Percentiles rank a stretch among this genome's conserved stretches.
Conservation (phyloP, 2,888 invertebrate species). For the Eremobia ochroleuca region DNA sequence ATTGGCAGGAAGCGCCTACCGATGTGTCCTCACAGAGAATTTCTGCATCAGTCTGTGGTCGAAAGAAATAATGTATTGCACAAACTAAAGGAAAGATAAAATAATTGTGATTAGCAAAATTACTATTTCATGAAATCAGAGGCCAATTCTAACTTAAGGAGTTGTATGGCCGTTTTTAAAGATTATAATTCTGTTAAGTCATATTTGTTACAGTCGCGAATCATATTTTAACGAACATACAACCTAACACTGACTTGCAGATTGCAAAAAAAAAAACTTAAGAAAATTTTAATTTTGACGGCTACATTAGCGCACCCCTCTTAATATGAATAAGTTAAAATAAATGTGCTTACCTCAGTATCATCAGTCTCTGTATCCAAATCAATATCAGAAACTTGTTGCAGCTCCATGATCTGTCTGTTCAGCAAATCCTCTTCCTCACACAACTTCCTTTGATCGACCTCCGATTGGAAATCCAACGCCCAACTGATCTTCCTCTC, state of each 20-base stretch:
- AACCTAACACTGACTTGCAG: too few species aligned
- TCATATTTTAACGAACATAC: too few species aligned
- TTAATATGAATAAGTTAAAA: not conserved
- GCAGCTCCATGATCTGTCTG: slow-evolving; percentile 94
- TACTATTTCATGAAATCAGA: not conserved
- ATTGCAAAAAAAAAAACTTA: too few species aligned
- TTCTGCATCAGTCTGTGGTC: slow-evolving; percentile 92
- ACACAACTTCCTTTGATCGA: slow-evolving; percentile 93
- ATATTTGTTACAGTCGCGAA: too few species aligned
- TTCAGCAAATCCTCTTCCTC: slow-evolving; percentile 95
- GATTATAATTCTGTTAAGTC: too few species aligned
- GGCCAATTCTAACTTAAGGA: too few species aligned
- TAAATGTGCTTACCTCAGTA: slow-evolving; percentile 88
- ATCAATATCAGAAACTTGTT: slow-evolving; percentile 93
- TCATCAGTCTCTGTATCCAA: slow-evolving; percentile 96
- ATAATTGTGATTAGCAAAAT: not conserved
- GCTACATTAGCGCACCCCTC: not conserved
- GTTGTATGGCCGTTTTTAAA: too few species aligned
- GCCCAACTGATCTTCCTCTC: slow-evolving; percentile 91
- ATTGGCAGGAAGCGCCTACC: slow-evolving; percentile 61
- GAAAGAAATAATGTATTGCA: not conserved
- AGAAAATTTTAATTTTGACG: too few species aligned
- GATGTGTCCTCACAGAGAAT: slow-evolving; percentile 88
- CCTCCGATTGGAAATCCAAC: slow-evolving; percentile 92
- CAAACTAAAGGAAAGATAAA: not conserved